These are phyloP conservation scores for Mesodorylaimus sp. DNA, from an alignment of 2,888 invertebrate genomes.

Conservation along the genomic window DNA sequence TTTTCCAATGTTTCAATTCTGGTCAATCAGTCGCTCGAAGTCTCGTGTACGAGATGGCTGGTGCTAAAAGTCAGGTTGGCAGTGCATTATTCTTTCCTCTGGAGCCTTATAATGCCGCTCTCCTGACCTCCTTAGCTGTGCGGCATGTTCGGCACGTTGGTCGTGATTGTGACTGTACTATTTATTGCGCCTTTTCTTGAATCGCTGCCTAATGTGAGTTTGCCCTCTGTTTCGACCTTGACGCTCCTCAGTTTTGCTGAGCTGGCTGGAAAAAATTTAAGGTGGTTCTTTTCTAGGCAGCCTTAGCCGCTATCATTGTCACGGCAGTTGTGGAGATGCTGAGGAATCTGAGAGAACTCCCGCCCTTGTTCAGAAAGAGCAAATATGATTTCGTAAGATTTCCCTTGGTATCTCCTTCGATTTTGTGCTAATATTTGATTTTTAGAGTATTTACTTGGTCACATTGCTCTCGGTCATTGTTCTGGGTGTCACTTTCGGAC, in stretches of 20 bases:
- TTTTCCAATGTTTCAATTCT: constrained; percentile 2
- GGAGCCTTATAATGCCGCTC: too few relatives aligned
- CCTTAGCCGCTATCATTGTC: constrained; percentile 57
- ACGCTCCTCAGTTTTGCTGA: too few relatives aligned
- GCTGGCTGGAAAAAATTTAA: too few relatives aligned
- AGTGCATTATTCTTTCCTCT: too few relatives aligned
- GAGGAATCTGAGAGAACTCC: constrained; percentile 49
- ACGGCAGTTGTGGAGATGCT: constrained; percentile 57
- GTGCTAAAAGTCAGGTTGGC: background rate
- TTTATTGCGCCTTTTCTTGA: constrained; percentile 72
- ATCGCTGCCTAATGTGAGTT: constrained; percentile 51
- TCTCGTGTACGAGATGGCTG: background rate
- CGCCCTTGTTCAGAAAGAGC: constrained; percentile 52
- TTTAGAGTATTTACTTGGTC: constrained; percentile 26
- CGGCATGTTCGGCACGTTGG: constrained; percentile 51
- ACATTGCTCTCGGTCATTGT: constrained; percentile 24
- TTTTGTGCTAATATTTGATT: background rate
- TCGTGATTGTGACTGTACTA: constrained; percentile 55
- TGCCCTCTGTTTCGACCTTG: too few relatives aligned
- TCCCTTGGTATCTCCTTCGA: background rate
- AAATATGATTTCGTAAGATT: constrained; percentile 49
- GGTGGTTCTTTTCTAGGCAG: constrained; percentile 42
- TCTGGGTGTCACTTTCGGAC: constrained; percentile 25
- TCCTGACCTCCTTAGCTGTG: constrained; percentile 39
- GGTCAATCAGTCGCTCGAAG: background rate